Base-by-base conservation (phyloP, 2,888 invertebrate species). In the Ischnura elegans region DNA sequence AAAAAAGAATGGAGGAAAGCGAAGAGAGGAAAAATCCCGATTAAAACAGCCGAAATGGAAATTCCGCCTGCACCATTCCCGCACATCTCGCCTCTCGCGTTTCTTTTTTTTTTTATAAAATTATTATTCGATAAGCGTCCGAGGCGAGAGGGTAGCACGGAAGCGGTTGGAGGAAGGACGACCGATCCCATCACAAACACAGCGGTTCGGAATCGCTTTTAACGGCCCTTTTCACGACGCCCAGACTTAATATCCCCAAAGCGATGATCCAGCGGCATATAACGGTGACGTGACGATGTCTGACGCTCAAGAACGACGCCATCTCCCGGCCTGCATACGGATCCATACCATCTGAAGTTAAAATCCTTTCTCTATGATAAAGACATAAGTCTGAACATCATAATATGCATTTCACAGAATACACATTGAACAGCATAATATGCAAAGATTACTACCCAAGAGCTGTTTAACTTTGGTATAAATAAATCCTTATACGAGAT, bases 181-280 rank as follows among this genome's bases (percentile, higher is more conserved):
- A 25, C 61, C 8, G 13, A 51, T 1, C 8, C 51, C 51, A 51
- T 51, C 51, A 51, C 51, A 51, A 19, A 51, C 51, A 10, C 51
- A 19, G 36, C 76, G 25, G 25, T 76, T 76, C n/a, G 4, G 25
- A 76, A 76, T 76, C 76, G 8, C 76, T 76, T 76, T 76, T 76
- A 76, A 76, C 76, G 76, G 76, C 76, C 36, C 76, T 36, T 76
- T 76, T 76, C 36, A 76, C 36, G 76, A 36, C 76, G 76, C 16
- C 76, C 3, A 21, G 36, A 8, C 36, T 76, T 76, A 76, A 76
- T 76, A 76, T 36, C 36, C 76, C 76, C 29, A n/a, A 25, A 36
- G 76, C 76, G 76, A 76, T 76, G 76, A 76, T 76, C 76, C 76
- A 76, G 76, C 36, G 76, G 76, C 16, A 36, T 76, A 76, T 29